Conservation (phyloP, 2,888 invertebrate genomes). For the Papilio elwesi region DNA sequence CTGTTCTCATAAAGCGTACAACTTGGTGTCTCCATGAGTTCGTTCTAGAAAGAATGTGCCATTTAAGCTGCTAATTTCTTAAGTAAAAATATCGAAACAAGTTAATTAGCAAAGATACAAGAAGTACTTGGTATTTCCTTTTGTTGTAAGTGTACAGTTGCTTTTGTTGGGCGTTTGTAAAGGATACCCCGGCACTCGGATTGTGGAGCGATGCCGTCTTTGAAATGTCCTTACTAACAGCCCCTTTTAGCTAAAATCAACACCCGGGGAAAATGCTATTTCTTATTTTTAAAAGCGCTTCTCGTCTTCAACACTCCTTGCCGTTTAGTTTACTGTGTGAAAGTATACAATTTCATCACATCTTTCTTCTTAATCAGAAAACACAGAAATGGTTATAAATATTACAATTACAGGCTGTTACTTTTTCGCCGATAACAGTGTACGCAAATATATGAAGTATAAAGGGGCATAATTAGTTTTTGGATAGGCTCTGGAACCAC, state of each 20-base stretch:
- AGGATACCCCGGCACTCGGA: slow-evolving; percentile 10
- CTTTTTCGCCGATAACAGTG: too few relatives aligned
- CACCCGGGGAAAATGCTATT: slow-evolving; percentile 15
- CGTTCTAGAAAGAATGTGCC: too few relatives aligned
- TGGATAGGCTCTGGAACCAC: too few relatives aligned
- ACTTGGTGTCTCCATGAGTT: too few relatives aligned
- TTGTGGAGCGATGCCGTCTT: slow-evolving; percentile 19
- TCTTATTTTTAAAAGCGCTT: neutral
- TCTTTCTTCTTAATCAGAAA: too few relatives aligned
- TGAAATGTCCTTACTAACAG: slow-evolving; percentile 29
- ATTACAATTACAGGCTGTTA: too few relatives aligned
- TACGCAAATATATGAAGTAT: too few relatives aligned
- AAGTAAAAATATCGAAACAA: slow-evolving; percentile 5
- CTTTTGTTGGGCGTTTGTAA: slow-evolving; percentile 24
- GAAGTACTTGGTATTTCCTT: neutral
- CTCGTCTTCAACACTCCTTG: slow-evolving; percentile 1
- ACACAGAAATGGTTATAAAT: too few relatives aligned
- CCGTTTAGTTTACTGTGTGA: neutral
- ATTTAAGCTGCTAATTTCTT: neutral
- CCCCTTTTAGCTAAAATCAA: slow-evolving; percentile 36
- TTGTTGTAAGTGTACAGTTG: slow-evolving; percentile 1
- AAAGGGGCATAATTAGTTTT: too few relatives aligned
- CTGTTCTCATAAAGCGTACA: too few relatives aligned
- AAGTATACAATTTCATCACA: too few relatives aligned
- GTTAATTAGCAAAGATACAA: slow-evolving; percentile 4